Evolutionary conservation across 2,113 vertebrate genomes (phyloP).

Genomic region (Oxyura jamaicensis): DNA sequence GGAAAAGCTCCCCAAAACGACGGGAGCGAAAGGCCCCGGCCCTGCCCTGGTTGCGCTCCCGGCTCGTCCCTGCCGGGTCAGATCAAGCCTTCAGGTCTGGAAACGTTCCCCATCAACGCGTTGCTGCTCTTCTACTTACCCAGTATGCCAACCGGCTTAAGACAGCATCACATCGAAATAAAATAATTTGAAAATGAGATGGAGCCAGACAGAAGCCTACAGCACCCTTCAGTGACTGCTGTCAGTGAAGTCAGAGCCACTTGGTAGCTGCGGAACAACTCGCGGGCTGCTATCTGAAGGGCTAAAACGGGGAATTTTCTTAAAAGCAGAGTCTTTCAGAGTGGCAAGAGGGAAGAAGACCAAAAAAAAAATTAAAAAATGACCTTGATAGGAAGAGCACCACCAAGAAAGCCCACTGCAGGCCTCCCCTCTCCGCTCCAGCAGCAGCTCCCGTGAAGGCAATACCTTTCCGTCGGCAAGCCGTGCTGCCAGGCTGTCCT

Average conservation of each 20-base stretch:
- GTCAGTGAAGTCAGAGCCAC: not conserved
- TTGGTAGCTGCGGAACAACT: not conserved
- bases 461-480: not conserved
- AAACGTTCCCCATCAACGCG: not conserved
- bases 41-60: not conserved
- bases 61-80: not conserved
- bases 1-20: not conserved
- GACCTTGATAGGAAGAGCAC: not conserved
- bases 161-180: not conserved
- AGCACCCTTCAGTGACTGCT: not conserved
- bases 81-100: not conserved
- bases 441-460: not conserved
- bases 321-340: not conserved
- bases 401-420: not conserved
- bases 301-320: not conserved
- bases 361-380: not conserved
- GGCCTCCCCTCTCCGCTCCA: not conserved
- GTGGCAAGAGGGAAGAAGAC: rapidly evolving
- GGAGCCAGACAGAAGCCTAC: not conserved
- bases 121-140: not conserved
- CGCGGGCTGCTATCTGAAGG: not conserved
- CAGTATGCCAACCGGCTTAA: not conserved
- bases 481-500: not conserved
- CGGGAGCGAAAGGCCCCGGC: not conserved
- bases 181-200: constrained; percentile 16